Evolutionary conservation across 2,888 invertebrate genomes (phyloP).

Genomic region (Acholoe squamosa): DNA sequence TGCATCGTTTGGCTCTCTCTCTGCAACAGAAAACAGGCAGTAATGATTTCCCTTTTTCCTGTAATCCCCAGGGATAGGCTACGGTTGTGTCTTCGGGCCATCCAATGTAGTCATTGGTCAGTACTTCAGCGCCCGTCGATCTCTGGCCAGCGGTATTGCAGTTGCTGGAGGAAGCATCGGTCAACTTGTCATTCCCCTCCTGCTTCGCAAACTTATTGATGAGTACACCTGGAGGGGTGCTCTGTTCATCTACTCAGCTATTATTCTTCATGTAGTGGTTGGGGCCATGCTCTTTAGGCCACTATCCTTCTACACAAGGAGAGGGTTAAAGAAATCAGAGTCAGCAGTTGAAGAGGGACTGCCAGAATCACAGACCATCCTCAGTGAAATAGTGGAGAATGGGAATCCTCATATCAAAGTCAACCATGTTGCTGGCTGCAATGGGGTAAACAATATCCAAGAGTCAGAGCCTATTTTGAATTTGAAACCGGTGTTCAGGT

Average conservation of each 20-base stretch:
- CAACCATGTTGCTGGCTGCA: too few relatives aligned
- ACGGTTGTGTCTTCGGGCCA: constrained; percentile 66
- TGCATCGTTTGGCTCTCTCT: too few relatives aligned
- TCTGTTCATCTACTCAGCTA: constrained; percentile 67
- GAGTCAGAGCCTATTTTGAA: not conserved
- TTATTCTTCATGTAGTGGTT: constrained; percentile 63
- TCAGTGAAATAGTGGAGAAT: not conserved
- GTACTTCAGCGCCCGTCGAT: constrained; percentile 68
- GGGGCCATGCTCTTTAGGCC: constrained; percentile 68
- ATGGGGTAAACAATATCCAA: too few relatives aligned
- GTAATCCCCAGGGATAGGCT: constrained; percentile 66
- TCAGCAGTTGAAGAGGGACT: not conserved
- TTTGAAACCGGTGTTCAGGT: not conserved
- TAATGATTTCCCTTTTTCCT: not conserved
- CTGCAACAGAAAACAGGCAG: too few relatives aligned
- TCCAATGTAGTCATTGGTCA: constrained; percentile 66
- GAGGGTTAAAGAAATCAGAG: not conserved
- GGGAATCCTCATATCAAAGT: not conserved
- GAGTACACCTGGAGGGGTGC: constrained; percentile 66
- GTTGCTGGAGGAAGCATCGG: constrained; percentile 69
- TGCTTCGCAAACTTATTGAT: constrained; percentile 61
- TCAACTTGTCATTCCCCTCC: constrained; percentile 67
- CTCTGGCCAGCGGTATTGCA: constrained; percentile 70
- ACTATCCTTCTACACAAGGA: constrained; percentile 63
- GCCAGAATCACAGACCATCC: not conserved